These are phyloP conservation scores for Brachylomia viminalis DNA, from an alignment of 2,888 invertebrate species.

Conservation along the genomic window DNA sequence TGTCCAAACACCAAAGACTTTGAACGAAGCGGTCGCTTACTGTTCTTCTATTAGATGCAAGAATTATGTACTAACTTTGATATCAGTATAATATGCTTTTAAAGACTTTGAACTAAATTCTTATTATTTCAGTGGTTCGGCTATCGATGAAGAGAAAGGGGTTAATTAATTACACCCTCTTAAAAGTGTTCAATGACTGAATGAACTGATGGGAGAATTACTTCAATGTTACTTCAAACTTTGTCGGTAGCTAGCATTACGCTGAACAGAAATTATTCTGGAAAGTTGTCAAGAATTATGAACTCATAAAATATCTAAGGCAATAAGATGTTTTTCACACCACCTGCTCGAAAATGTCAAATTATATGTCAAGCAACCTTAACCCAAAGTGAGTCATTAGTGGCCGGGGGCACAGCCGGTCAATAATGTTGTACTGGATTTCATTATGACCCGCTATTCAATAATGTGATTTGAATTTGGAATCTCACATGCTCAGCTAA, in stretches of 20 bases:
- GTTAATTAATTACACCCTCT: conserved; percentile 54
- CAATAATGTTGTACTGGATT: no score
- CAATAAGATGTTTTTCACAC: no score
- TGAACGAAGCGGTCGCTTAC: not conserved
- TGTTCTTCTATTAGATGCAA: conserved; percentile 11
- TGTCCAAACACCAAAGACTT: conserved; percentile 29
- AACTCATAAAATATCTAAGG: not conserved
- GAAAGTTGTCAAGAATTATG: conserved; percentile 21
- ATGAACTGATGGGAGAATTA: conserved; percentile 46
- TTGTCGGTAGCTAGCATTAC: conserved; percentile 31
- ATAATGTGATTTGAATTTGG: no score
- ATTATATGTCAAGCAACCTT: no score
- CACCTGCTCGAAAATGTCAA: no score
- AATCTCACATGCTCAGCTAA: no score
- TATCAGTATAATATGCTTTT: conserved; percentile 36
- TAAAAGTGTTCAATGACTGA: conserved; percentile 37
- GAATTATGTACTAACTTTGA: conserved; percentile 32
- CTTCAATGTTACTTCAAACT: conserved; percentile 28
- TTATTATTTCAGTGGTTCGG: conserved; percentile 46
- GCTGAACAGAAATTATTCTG: conserved; percentile 25
- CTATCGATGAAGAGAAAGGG: conserved; percentile 33
- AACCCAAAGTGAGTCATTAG: no score
- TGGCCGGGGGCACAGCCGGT: no score
- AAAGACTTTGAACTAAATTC: conserved; percentile 37
- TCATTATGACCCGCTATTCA: no score